Conservation (phyloP, 2,888 invertebrate genomes). For the Drosophila gaucha region DNA sequence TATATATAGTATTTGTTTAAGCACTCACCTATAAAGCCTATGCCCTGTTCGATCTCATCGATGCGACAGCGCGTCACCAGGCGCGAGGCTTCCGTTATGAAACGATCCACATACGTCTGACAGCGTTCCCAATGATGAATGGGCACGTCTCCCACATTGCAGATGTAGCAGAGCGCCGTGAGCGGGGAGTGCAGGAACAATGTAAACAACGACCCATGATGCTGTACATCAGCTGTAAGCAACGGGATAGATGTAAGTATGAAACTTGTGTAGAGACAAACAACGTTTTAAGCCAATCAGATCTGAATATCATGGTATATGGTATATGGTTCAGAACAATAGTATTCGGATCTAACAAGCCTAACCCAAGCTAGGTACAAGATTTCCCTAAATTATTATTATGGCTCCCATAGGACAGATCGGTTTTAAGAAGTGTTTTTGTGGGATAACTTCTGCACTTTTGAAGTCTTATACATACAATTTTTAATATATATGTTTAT, state of each 20-base stretch:
- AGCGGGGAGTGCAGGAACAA: slow-evolving; percentile 97
- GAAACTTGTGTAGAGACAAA: no score
- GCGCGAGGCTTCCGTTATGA: slow-evolving; percentile 94
- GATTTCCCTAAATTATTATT: no score
- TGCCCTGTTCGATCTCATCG: slow-evolving; percentile 87
- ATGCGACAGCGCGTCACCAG: slow-evolving; percentile 92
- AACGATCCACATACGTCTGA: slow-evolving; percentile 93
- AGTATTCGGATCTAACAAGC: no score
- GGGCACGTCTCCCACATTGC: slow-evolving; percentile 93
- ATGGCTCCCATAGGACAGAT: no score
- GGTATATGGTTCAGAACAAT: no score
- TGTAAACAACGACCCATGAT: slow-evolving; percentile 96
- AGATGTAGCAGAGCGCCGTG: slow-evolving; percentile 95
- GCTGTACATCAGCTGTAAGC: slow-evolving; percentile 88
- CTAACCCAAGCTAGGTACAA: no score
- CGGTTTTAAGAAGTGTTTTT: no score
- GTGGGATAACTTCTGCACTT: no score
- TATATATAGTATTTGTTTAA: not conserved
- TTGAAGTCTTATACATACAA: no score
- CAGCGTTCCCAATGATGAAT: slow-evolving; percentile 96
- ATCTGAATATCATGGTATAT: no score
- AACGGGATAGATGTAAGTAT: not conserved
- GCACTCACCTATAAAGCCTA: slow-evolving; percentile 84
- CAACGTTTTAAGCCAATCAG: no score
- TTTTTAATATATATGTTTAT: no score